These are phyloP conservation scores for Rhinichthys osculus DNA, from an alignment of 2,797 vertebrate species.

Conservation along the genomic window DNA sequence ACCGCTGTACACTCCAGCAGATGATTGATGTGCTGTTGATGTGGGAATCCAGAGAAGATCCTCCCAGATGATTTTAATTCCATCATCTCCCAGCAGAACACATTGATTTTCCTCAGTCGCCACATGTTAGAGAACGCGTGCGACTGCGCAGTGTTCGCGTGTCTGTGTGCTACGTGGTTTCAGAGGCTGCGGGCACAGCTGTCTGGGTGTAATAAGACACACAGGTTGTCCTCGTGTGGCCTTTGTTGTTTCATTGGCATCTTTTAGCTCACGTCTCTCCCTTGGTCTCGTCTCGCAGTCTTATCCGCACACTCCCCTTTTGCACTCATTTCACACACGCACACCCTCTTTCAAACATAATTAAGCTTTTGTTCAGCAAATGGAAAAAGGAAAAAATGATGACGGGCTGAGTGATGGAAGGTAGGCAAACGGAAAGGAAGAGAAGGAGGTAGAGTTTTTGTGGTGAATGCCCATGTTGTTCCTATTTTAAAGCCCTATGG, in stretches of 20 bases:
- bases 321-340: neutral
- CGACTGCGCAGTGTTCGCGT: neutral
- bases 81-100: constrained; percentile 39
- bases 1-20: constrained; percentile 18
- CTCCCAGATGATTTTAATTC: constrained; percentile 46
- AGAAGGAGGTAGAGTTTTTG: constrained; percentile 39
- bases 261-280: constrained; percentile 61
- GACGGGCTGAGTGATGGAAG: constrained; percentile 24
- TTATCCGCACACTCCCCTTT: neutral
- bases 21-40: constrained; percentile 53
- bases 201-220: constrained; percentile 53
- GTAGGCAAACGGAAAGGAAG: constrained; percentile 54
- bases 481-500: constrained; percentile 44
- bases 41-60: constrained; percentile 52
- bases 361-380: constrained; percentile 59
- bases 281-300: constrained; percentile 16
- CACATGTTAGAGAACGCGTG: constrained; percentile 37
- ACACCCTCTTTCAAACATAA: constrained; percentile 60
- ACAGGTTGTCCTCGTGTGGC: constrained; percentile 49
- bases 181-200: constrained; percentile 30
- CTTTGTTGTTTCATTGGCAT: constrained; percentile 41
- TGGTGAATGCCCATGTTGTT: constrained; percentile 50
- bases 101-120: constrained; percentile 25
- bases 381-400: constrained; percentile 52
- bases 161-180: constrained; percentile 12